Percentiles rank a stretch among this genome's conserved stretches.
These are phyloP conservation scores for Muscicapa adusta DNA, from an alignment of 2,113 vertebrate species.

Conservation along the genomic window DNA sequence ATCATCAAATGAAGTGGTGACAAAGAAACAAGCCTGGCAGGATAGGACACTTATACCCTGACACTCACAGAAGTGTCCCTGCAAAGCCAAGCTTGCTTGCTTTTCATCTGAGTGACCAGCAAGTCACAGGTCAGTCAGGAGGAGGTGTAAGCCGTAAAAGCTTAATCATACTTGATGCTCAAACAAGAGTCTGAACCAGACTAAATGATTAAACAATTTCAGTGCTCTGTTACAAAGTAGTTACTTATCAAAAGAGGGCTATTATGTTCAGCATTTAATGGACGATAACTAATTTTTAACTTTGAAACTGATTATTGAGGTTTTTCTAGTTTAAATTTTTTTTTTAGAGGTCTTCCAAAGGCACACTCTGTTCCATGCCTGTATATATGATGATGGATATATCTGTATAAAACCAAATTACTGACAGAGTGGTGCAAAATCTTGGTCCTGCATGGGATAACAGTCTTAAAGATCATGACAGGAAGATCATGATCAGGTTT, in stretches of 20 bases:
- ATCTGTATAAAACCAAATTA: background rate
- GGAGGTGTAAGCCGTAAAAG: background rate
- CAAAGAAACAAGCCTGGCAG: background rate
- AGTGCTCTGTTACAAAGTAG: background rate
- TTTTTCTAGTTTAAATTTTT: background rate
- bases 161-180: background rate
- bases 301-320: background rate
- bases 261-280: background rate
- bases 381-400: background rate
- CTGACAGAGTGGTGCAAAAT: background rate
- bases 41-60: background rate
- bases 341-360: background rate
- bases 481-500: background rate
- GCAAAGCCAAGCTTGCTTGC: background rate
- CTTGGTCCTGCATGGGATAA: rapidly evolving
- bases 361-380: background rate
- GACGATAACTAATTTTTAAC: background rate
- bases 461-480: background rate
- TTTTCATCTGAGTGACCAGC: background rate
- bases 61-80: background rate
- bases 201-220: background rate
- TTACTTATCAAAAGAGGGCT: background rate
- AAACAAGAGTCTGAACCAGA: background rate
- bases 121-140: background rate
- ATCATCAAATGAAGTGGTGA: background rate